A percentile compares a stretch with the other conserved stretches of the same genome.
Evolutionary conservation across 2,888 invertebrate genomes (phyloP).

Genomic region (Plagodis pulveraria): DNA sequence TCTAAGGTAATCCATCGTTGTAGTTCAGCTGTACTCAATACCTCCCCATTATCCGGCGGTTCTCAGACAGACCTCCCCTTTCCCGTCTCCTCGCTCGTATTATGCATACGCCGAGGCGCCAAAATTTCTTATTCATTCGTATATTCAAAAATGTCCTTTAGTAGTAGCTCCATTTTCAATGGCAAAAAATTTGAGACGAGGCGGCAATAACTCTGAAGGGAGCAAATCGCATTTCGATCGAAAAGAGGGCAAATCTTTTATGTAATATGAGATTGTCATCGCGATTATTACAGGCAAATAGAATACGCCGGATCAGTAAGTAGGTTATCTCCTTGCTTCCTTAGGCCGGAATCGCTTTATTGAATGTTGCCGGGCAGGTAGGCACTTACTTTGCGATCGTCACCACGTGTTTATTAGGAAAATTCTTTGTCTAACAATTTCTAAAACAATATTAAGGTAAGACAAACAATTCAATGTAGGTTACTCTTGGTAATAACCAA

Average conservation of each 20-base stretch:
- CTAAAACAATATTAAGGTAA: too few relatives aligned
- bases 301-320: conserved; percentile 83
- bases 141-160: conserved; percentile 77
- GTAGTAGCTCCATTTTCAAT: conserved; percentile 75
- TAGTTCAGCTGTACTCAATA: conserved; percentile 28
- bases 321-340: conserved; percentile 83
- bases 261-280: conserved; percentile 85
- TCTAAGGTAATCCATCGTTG: conserved; percentile 47
- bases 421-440: too few relatives aligned
- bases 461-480: too few relatives aligned
- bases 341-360: conserved; percentile 79
- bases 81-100: conserved; percentile 50
- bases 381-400: conserved; percentile 53
- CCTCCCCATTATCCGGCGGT: conserved; percentile 45
- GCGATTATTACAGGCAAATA: conserved; percentile 85
- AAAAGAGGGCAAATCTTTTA: conserved; percentile 84
- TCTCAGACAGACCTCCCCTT: conserved; percentile 43
- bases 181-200: conserved; percentile 76
- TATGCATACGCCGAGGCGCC: conserved; percentile 68
- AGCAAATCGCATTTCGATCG: conserved; percentile 84
- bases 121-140: conserved; percentile 80
- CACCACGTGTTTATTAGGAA: conserved; percentile 41
- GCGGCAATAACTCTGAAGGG: conserved; percentile 79
- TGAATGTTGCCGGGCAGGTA: conserved; percentile 67
- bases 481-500: too few relatives aligned